Conservation (phyloP, 2,797 vertebrate species). For the Manis crassicaudata region DNA sequence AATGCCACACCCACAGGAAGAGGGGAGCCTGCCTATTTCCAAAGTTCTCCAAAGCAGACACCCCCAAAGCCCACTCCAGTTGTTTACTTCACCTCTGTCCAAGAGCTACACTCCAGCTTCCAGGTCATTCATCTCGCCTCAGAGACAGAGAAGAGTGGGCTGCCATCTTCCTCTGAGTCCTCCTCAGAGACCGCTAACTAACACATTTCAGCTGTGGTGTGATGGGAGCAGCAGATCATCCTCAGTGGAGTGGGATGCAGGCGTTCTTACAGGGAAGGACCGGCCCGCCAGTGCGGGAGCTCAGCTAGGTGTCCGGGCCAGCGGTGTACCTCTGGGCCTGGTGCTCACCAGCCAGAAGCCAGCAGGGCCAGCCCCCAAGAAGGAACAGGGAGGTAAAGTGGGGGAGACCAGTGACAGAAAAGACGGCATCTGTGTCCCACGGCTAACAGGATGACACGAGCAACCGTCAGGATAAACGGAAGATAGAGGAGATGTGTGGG, state of each 20-base stretch:
- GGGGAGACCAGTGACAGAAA: neutral
- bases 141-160: neutral
- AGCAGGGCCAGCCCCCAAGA: neutral
- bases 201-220: neutral
- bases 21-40: neutral
- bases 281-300: accelerated
- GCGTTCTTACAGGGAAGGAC: neutral
- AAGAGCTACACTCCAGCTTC: neutral
- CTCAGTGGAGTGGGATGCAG: neutral
- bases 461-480: neutral
- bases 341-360: neutral
- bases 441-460: accelerated
- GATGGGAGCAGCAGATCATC: neutral
- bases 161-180: neutral
- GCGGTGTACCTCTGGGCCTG: neutral
- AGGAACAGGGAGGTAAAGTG: neutral
- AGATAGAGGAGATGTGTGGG: neutral
- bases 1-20: neutral
- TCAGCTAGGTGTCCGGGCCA: accelerated
- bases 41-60: neutral
- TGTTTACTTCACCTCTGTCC: accelerated
- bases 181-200: neutral
- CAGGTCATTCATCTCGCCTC: neutral
- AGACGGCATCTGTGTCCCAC: neutral
- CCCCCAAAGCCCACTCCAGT: neutral